These are phyloP conservation scores for Mastigias papua DNA, from an alignment of 30 jellyfish, hydroid and myxozoan genomes.

Conservation along the genomic window DNA sequence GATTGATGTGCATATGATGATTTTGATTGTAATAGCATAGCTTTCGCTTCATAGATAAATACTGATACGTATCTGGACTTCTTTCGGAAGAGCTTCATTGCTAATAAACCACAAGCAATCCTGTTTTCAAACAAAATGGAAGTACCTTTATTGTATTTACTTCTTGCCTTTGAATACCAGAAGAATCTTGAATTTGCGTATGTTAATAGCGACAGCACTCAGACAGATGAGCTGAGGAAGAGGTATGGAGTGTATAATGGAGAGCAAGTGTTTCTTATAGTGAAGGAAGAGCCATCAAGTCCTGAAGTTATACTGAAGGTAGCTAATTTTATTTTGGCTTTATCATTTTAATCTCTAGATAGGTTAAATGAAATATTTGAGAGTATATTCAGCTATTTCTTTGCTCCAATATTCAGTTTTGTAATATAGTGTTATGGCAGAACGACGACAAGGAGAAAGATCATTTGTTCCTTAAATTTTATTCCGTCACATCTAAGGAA, in stretches of 20 bases:
- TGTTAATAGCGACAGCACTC: slow-evolving; percentile 46
- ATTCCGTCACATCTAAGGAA: too few species aligned
- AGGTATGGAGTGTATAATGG: slow-evolving; percentile 53
- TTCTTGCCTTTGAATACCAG: slow-evolving; percentile 78
- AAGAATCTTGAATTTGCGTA: slow-evolving; percentile 80
- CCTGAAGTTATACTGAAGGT: slow-evolving; percentile 86
- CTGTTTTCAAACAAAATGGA: slow-evolving; percentile 63
- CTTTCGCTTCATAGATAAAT: slow-evolving; percentile 26
- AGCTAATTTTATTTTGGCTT: background rate
- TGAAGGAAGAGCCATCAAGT: slow-evolving; percentile 90
- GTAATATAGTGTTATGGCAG: too few species aligned
- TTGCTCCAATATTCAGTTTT: too few species aligned
- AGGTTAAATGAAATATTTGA: too few species aligned
- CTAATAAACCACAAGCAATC: slow-evolving; percentile 87
- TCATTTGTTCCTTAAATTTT: too few species aligned
- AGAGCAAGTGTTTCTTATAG: slow-evolving; percentile 77
- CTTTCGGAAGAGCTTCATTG: slow-evolving; percentile 74
- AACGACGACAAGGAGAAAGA: too few species aligned
- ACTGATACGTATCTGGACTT: slow-evolving; percentile 42
- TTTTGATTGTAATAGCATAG: background rate
- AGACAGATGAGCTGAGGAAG: slow-evolving; percentile 46
- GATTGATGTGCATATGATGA: too few species aligned
- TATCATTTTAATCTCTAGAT: background rate
- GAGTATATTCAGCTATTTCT: too few species aligned
- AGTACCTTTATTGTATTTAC: slow-evolving; percentile 76